Percentiles rank a stretch among this genome's conserved stretches.
phyloP scores from a whole-genome alignment of 2,888 invertebrate genomes.

The Yponomeuta evonymella region DNA sequence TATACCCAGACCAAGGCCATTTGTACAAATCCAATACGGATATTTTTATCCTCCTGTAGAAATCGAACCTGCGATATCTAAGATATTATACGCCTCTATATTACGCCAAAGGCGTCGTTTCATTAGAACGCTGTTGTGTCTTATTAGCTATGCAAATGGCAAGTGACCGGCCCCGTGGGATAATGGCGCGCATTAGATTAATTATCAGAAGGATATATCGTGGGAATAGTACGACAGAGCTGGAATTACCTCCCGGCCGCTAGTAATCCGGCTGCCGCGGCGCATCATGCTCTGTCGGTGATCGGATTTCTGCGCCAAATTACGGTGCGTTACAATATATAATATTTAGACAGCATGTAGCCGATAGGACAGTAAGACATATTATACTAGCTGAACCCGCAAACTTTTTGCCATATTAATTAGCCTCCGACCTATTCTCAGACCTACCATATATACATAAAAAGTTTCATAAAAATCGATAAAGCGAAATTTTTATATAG shows the following conservation, averaged over 20 bases:
- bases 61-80: too few relatives aligned
- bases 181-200: background rate
- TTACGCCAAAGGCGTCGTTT: background rate
- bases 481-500: too few relatives aligned
- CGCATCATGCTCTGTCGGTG: background rate
- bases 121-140: background rate
- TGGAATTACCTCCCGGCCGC: background rate
- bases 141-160: slow-evolving; percentile 4
- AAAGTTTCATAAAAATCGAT: too few relatives aligned
- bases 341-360: background rate
- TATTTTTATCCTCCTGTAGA: too few relatives aligned
- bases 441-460: too few relatives aligned
- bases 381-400: too few relatives aligned
- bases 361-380: too few relatives aligned
- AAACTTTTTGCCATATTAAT: too few relatives aligned
- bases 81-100: too few relatives aligned
- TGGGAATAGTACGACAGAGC: background rate
- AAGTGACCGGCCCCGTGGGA: slow-evolving; percentile 2
- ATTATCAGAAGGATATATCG: background rate
- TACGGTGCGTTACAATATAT: background rate
- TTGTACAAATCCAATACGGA: too few relatives aligned
- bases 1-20: too few relatives aligned
- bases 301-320: background rate
- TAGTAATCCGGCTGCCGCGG: background rate
- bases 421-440: too few relatives aligned